These are phyloP conservation scores for Drosophila tristis DNA, from an alignment of 1,140 invertebrate genomes.

Conservation along the genomic window DNA sequence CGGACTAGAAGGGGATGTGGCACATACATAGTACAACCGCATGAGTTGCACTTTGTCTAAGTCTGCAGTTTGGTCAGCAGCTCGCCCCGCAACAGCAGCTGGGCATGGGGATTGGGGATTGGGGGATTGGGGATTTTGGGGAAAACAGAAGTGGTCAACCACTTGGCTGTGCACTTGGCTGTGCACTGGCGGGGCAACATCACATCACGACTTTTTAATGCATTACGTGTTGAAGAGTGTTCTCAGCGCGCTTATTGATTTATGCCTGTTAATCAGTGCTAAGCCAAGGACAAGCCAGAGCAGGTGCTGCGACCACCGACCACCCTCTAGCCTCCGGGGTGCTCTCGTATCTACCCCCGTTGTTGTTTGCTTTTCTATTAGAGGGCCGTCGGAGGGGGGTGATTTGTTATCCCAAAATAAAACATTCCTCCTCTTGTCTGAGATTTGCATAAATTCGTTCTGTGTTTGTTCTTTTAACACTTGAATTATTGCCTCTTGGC, in stretches of 20 bases:
- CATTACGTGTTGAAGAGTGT: slow-evolving; percentile 45
- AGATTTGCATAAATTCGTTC: slow-evolving; percentile 72
- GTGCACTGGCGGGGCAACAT: slow-evolving; percentile 1
- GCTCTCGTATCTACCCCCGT: neutral
- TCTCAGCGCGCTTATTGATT: slow-evolving; percentile 44
- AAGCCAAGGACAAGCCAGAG: slow-evolving; percentile 22
- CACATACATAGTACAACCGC: slow-evolving; percentile 40
- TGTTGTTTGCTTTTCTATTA: slow-evolving; percentile 72
- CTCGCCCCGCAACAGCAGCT: slow-evolving; percentile 12
- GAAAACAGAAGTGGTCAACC: slow-evolving; percentile 66
- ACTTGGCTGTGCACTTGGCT: slow-evolving; percentile 46
- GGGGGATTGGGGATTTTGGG: neutral
- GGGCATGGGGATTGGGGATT: neutral
- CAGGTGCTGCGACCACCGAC: slow-evolving; percentile 53
- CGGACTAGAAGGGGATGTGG: neutral
- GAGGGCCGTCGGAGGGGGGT: slow-evolving; percentile 19
- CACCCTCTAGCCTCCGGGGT: slow-evolving; percentile 1
- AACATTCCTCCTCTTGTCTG: slow-evolving; percentile 40
- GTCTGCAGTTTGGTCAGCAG: slow-evolving; percentile 39
- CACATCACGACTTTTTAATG: slow-evolving; percentile 51
- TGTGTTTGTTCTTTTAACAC: slow-evolving; percentile 70
- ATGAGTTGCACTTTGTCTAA: slow-evolving; percentile 70
- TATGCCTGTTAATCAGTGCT: slow-evolving; percentile 49
- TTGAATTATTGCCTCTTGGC: slow-evolving; percentile 62
- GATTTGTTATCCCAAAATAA: slow-evolving; percentile 55